A percentile compares a stretch with the other conserved stretches of the same genome.
Evolutionary conservation across 2,113 vertebrate species (phyloP).

Genomic region (Albula glossodonta): DNA sequence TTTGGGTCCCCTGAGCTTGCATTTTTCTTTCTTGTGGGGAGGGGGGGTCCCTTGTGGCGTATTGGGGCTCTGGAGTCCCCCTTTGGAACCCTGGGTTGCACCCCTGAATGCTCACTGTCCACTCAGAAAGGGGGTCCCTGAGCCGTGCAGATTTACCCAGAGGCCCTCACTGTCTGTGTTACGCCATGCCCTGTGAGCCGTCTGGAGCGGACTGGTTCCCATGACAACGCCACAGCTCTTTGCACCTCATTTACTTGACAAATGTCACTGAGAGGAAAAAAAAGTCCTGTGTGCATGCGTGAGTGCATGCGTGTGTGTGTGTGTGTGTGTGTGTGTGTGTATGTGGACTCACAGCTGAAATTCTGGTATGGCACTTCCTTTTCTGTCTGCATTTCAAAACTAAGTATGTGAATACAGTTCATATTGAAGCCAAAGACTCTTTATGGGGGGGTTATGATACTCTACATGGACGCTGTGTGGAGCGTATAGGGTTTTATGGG

Average conservation of each 20-base stretch:
- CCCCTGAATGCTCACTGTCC: not conserved
- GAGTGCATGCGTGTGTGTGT: too few species aligned
- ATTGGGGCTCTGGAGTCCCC: not conserved
- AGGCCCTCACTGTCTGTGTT: not conserved
- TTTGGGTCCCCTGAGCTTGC: not conserved
- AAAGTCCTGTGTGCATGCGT: not conserved
- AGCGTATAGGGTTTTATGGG: too few species aligned
- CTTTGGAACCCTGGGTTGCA: not conserved
- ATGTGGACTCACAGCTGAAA: not conserved
- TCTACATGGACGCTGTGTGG: too few species aligned
- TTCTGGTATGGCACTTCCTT: not conserved
- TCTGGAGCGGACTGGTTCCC: not conserved
- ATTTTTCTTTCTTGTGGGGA: not conserved
- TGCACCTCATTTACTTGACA: constrained; percentile 6
- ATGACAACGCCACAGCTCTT: not conserved
- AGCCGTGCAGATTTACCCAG: not conserved
- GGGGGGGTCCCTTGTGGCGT: not conserved
- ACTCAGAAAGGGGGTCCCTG: too few species aligned
- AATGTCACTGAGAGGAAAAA: not conserved
- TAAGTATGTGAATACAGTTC: too few species aligned
- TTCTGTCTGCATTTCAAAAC: not conserved
- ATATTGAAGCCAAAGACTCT: too few species aligned
- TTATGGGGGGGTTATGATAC: too few species aligned
- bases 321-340: too few species aligned
- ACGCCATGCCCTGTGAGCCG: not conserved